phyloP scores from a whole-genome alignment of 30 jellyfish, hydroid and myxozoan genomes.

The Hydractinia symbiolongicarpus region DNA sequence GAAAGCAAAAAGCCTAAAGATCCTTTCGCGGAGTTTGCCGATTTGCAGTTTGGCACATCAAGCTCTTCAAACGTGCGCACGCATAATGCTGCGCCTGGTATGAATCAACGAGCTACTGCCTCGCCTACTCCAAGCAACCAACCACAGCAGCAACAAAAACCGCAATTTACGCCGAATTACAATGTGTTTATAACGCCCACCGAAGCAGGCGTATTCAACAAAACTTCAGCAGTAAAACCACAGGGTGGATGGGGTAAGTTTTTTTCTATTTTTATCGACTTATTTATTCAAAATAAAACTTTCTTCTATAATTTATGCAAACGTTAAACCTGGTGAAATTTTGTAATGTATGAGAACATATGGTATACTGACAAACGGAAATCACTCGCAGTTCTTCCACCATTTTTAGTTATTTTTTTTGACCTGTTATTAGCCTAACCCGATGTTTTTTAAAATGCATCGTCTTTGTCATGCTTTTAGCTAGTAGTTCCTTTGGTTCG shows the following conservation, averaged over 20 bases:
- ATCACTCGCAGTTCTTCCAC: too few relatives aligned
- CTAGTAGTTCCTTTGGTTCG: too few relatives aligned
- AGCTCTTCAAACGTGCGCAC: background rate
- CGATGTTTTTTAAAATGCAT: too few relatives aligned
- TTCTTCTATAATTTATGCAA: too few relatives aligned
- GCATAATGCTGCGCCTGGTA: constrained; percentile 10
- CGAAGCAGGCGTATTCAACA: constrained; percentile 29
- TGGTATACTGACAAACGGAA: too few relatives aligned
- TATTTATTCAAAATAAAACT: background rate
- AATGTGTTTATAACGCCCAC: constrained; percentile 26
- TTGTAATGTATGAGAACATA: too few relatives aligned
- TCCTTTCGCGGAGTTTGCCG: constrained; percentile 78
- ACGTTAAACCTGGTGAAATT: too few relatives aligned
- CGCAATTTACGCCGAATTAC: constrained; percentile 20
- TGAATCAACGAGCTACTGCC: constrained; percentile 3
- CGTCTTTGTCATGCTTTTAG: too few relatives aligned
- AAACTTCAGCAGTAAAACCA: background rate
- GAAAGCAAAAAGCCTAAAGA: constrained; percentile 23
- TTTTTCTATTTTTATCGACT: background rate
- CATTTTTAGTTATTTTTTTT: too few relatives aligned
- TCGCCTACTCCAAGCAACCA: constrained; percentile 21
- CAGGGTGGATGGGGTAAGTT: constrained; percentile 35
- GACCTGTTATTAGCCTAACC: too few relatives aligned
- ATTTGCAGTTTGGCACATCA: constrained; percentile 12
- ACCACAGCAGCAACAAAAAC: constrained; percentile 7